A percentile compares a stretch with the other conserved stretches of the same genome.
phyloP scores from a whole-genome alignment of 2,113 vertebrate genomes.

The Toxotes jaculatrix region DNA sequence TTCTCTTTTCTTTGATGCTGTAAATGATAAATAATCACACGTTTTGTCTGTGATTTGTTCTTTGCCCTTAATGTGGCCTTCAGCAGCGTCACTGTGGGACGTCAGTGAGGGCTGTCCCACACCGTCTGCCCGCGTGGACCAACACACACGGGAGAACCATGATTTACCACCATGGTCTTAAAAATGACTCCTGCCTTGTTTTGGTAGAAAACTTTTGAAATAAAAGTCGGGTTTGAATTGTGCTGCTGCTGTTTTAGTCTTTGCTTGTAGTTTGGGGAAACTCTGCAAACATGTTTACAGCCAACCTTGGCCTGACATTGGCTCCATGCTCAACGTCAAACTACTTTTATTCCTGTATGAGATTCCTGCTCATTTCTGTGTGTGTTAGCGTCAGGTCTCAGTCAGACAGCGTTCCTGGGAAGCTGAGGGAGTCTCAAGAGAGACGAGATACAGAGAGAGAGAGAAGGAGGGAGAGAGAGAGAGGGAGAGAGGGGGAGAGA shows the following conservation, averaged over 20 bases:
- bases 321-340: constrained; percentile 44
- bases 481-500: background rate
- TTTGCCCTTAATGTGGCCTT: too few species aligned
- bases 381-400: constrained; percentile 58
- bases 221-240: constrained; percentile 8
- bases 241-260: background rate
- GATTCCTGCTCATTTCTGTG: constrained; percentile 39
- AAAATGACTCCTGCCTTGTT: background rate
- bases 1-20: background rate
- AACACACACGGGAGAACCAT: too few species aligned
- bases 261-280: constrained; percentile 51
- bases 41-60: background rate
- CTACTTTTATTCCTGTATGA: constrained; percentile 52
- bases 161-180: too few species aligned
- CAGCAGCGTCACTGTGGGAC: too few species aligned
- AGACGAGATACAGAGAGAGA: constrained; percentile 39
- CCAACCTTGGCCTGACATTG: constrained; percentile 77
- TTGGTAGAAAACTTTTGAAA: constrained; percentile 10
- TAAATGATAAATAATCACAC: background rate
- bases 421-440: constrained; percentile 70
- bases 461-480: constrained; percentile 46
- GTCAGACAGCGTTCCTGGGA: constrained; percentile 70
- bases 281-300: constrained; percentile 54
- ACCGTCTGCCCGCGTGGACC: too few species aligned
- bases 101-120: too few species aligned